These are phyloP conservation scores for Trachymyrmex cornetzi DNA, from an alignment of 1,140 invertebrate genomes.

Conservation along the genomic window DNA sequence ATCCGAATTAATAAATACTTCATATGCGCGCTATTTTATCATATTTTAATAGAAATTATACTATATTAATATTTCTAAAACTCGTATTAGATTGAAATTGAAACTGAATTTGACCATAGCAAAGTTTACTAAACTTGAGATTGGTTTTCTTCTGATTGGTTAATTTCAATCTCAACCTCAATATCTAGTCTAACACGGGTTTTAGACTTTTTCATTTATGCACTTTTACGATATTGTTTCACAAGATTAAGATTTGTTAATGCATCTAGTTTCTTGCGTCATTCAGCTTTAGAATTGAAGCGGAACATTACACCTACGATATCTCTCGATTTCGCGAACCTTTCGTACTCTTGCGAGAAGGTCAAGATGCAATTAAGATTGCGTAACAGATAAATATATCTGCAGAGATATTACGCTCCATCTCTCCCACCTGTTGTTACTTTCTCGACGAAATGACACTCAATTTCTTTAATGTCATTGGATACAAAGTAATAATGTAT, in stretches of 20 bases:
- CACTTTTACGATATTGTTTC: not conserved
- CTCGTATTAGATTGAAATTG: too few species aligned
- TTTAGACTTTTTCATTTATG: not conserved
- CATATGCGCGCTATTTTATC: not conserved
- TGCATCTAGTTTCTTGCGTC: not conserved
- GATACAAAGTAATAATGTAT: constrained; percentile 19
- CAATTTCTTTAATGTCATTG: constrained; percentile 18
- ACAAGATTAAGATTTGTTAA: not conserved
- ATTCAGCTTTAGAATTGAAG: not conserved
- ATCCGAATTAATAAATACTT: not conserved
- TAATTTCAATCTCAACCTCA: too few species aligned
- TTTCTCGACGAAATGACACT: constrained; percentile 48
- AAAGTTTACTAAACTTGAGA: too few species aligned
- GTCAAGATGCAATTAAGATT: constrained; percentile 53
- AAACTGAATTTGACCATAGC: too few species aligned
- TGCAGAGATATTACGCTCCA: constrained; percentile 40
- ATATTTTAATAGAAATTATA: not conserved
- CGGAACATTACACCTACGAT: not conserved
- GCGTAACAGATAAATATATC: constrained; percentile 47
- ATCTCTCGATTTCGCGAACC: not conserved
- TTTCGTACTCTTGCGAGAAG: not conserved
- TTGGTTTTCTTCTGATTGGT: too few species aligned
- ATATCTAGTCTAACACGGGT: too few species aligned
- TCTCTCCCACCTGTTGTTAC: constrained; percentile 33
- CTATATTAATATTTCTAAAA: not conserved